phyloP scores from a whole-genome alignment of 2,888 invertebrate species.

The Acheta domesticus region DNA sequence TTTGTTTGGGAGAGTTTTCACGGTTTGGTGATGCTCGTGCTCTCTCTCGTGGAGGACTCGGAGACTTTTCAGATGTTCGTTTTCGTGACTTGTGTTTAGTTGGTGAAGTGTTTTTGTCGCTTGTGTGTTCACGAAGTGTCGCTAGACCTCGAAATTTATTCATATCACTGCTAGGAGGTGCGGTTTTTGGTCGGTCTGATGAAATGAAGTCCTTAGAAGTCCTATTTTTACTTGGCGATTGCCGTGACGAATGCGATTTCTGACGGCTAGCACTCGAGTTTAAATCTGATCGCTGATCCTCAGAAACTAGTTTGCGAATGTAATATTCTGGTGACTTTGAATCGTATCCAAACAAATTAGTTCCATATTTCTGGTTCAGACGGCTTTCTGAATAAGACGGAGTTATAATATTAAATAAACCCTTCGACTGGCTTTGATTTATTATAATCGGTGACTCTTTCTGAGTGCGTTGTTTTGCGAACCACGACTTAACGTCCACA shows the following conservation, averaged over 20 bases:
- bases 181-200: neutral
- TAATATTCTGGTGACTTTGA: neutral
- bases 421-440: neutral
- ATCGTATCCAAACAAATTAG: neutral
- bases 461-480: neutral
- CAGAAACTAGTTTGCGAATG: neutral
- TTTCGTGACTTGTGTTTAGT: too few relatives aligned
- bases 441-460: neutral
- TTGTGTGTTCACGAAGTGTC: too few relatives aligned
- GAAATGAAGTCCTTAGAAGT: neutral
- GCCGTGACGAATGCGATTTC: neutral
- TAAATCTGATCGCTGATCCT: neutral
- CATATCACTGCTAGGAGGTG: neutral
- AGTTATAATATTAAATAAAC: neutral
- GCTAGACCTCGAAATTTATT: too few relatives aligned
- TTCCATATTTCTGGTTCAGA: neutral
- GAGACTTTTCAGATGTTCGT: too few relatives aligned
- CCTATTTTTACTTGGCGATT: neutral
- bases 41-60: too few relatives aligned
- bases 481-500: conserved; percentile 4
- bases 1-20: too few relatives aligned
- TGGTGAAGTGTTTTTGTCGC: too few relatives aligned
- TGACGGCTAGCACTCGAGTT: neutral
- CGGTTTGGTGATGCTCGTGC: too few relatives aligned
- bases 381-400: neutral